phyloP scores from a whole-genome alignment of 2,888 invertebrate genomes.

The Drepanosiphum platanoidis region DNA sequence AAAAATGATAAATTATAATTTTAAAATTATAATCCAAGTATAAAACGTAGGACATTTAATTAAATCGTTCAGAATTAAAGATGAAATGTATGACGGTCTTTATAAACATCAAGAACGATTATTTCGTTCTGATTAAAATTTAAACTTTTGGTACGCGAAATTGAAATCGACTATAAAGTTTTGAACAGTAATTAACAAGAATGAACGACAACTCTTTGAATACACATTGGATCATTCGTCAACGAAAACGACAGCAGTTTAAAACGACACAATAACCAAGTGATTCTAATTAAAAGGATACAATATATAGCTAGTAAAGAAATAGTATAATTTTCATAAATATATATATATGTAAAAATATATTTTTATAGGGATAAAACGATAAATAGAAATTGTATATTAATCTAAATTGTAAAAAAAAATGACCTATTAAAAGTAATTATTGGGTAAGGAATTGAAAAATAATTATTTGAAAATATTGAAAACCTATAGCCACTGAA shows the following conservation, averaged over 20 bases:
- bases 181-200: constrained; percentile 13
- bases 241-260: not conserved
- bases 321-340: no score
- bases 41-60: not conserved
- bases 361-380: not conserved
- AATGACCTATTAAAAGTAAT: no score
- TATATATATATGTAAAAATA: not conserved
- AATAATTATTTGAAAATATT: not conserved
- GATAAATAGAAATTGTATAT: not conserved
- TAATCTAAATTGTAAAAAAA: not conserved
- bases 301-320: no score
- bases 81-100: not conserved
- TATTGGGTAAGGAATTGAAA: no score
- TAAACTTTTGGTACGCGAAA: constrained; percentile 4
- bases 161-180: constrained; percentile 4
- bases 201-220: constrained; percentile 12
- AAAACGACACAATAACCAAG: not conserved
- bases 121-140: constrained; percentile 4
- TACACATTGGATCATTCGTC: constrained; percentile 14
- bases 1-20: not conserved
- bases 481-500: not conserved
- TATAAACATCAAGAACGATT: not conserved
- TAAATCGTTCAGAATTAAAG: not conserved
- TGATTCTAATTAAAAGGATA: not conserved
- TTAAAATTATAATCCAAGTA: no score